Conservation (phyloP, 1,140 invertebrate genomes). For the Calliopsis andreniformis region DNA sequence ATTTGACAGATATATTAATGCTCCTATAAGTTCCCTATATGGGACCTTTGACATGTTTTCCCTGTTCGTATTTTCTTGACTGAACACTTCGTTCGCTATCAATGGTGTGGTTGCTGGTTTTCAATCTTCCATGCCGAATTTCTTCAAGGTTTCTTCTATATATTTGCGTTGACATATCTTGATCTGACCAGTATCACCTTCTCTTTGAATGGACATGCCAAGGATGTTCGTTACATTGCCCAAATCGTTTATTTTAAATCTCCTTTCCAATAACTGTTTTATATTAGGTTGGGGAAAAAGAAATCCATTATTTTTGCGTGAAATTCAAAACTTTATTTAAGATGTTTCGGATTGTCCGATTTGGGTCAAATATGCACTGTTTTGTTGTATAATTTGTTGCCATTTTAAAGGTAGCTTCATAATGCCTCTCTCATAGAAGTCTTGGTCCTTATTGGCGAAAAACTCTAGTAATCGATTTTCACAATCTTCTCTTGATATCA, state of each 20-base stretch:
- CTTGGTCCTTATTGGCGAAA: constrained; percentile 17
- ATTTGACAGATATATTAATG: not conserved
- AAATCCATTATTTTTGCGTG: constrained; percentile 3
- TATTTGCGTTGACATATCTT: not conserved
- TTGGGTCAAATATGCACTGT: constrained; percentile 40
- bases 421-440: constrained; percentile 13
- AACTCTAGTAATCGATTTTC: constrained; percentile 5
- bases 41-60: not conserved
- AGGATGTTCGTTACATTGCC: no score
- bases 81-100: not conserved
- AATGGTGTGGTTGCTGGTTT: not conserved
- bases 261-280: no score
- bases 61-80: not conserved
- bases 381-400: constrained; percentile 40
- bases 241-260: no score
- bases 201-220: not conserved
- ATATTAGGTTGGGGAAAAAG: constrained; percentile 1
- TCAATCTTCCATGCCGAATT: not conserved
- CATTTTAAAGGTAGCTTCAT: constrained; percentile 26
- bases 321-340: constrained; percentile 16
- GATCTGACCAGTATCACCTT: not conserved
- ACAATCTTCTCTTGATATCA: not conserved
- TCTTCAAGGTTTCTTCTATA: not conserved
- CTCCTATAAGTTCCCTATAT: no score
- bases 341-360: constrained; percentile 27